Conservation (phyloP, 2,888 invertebrate genomes). For the Dasysyrphus albostriatus region DNA sequence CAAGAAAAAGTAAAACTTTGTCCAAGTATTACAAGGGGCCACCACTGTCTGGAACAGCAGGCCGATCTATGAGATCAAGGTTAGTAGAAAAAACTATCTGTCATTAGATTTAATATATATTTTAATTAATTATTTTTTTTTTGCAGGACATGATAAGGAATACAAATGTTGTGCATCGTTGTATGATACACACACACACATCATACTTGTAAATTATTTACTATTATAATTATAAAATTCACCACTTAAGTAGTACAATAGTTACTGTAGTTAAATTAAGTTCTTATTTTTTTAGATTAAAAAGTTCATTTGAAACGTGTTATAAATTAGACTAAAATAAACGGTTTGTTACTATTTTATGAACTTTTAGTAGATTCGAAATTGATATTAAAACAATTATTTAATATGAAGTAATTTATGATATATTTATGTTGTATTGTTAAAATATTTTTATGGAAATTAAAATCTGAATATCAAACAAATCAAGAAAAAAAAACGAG, state of each 20-base stretch:
- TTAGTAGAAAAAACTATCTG: conserved; percentile 23
- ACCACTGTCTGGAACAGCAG: conserved; percentile 71
- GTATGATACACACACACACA: neutral
- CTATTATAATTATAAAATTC: conserved; percentile 21
- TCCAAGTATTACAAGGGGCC: conserved; percentile 82
- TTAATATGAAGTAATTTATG: neutral
- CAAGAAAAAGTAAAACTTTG: conserved; percentile 81
- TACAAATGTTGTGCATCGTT: neutral
- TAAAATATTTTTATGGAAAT: too few species aligned
- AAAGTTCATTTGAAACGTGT: conserved; percentile 3
- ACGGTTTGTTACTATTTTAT: neutral
- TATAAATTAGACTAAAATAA: neutral
- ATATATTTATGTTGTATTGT: neutral
- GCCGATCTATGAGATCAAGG: conserved; percentile 66
- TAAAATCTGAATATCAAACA: too few species aligned
- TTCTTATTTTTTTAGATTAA: neutral
- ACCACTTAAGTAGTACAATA: conserved; percentile 22
- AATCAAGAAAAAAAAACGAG: too few species aligned
- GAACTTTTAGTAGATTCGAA: neutral
- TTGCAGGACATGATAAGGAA: conserved; percentile 54
- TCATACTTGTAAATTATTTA: conserved; percentile 29
- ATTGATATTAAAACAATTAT: neutral
- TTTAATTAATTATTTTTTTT: too few species aligned
- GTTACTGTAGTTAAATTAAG: conserved; percentile 29
- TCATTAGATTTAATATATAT: neutral